Conservation (phyloP, 1,140 invertebrate species). For the Colletes latitarsis region DNA sequence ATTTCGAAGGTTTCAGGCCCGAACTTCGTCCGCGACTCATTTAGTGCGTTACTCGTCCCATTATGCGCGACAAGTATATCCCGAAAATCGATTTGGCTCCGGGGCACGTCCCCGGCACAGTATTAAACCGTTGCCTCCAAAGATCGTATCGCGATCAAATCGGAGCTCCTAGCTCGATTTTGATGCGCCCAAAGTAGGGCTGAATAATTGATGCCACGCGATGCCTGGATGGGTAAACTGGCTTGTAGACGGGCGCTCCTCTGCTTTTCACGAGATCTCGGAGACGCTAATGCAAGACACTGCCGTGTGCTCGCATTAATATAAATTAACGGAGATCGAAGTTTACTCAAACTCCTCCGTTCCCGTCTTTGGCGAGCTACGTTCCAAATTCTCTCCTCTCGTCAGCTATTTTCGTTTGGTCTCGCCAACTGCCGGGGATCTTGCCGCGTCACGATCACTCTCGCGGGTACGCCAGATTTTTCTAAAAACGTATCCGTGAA, state of each 20-base stretch:
- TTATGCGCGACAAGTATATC: conserved; percentile 35
- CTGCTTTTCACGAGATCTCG: conserved; percentile 20
- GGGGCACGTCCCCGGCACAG: conserved; percentile 9
- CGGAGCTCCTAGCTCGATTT: conserved; percentile 45
- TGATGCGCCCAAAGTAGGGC: conserved; percentile 48
- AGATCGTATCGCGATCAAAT: conserved; percentile 45
- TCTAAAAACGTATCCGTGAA: no score
- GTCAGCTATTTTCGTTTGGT: conserved; percentile 21
- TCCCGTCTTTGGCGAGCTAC: not conserved
- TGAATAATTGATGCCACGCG: conserved; percentile 52
- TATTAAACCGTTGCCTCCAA: conserved; percentile 27
- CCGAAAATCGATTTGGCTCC: conserved; percentile 33
- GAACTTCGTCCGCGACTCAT: conserved; percentile 9
- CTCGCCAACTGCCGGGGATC: not conserved
- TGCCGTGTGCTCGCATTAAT: conserved; percentile 63
- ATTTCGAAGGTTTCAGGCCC: not conserved
- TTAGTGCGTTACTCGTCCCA: conserved; percentile 42
- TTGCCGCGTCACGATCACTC: not conserved
- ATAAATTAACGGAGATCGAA: conserved; percentile 69
- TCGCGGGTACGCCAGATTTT: no score
- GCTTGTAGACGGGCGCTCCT: conserved; percentile 7
- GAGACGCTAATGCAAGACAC: conserved; percentile 53
- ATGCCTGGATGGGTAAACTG: conserved; percentile 45
- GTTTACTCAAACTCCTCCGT: conserved; percentile 33
- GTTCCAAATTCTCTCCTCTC: no score